Conservation (phyloP, 2,888 invertebrate species). For the Drosophila rellima region DNA sequence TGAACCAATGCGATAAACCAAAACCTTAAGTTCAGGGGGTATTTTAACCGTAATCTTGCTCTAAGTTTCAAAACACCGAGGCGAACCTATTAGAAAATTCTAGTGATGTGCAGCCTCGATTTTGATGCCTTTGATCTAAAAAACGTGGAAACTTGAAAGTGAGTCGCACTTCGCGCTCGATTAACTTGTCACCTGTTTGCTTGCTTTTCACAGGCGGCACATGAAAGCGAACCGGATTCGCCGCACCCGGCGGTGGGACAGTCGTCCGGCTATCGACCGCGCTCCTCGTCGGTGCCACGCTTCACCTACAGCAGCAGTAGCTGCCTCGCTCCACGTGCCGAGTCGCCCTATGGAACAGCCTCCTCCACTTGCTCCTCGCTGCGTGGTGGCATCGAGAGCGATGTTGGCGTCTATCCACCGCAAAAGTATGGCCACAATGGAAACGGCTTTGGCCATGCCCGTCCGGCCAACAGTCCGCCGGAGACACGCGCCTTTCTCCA, state of each 20-base stretch:
- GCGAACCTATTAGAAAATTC: no score
- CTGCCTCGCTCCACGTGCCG: slow-evolving; percentile 61
- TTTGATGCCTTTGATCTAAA: slow-evolving; percentile 20
- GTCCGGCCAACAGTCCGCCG: slow-evolving; percentile 80
- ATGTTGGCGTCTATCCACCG: slow-evolving; percentile 61
- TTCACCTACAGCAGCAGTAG: slow-evolving; percentile 67
- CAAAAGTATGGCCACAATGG: slow-evolving; percentile 26
- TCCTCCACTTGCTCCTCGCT: slow-evolving; percentile 82
- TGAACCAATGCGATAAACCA: no score
- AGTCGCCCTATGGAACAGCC: slow-evolving; percentile 83
- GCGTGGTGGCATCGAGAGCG: slow-evolving; percentile 78
- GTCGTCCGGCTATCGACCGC: slow-evolving; percentile 63
- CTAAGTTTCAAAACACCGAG: no score
- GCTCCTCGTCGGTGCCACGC: slow-evolving; percentile 82
- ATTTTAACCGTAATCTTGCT: no score
- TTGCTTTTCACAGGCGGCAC: slow-evolving; percentile 71
- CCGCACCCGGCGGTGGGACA: slow-evolving; percentile 63
- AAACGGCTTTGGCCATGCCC: slow-evolving; percentile 36
- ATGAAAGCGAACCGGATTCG: slow-evolving; percentile 85
- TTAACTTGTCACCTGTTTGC: slow-evolving; percentile 62
- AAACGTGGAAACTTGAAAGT: slow-evolving; percentile 37
- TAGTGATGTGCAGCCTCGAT: no score
- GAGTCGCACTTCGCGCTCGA: slow-evolving; percentile 42
- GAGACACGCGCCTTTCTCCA: slow-evolving; percentile 85
- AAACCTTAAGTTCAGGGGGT: no score